A percentile compares a stretch with the other conserved stretches of the same genome.
phyloP scores from a whole-genome alignment of 2,888 invertebrate species.

The Xestobium rufovillosum region DNA sequence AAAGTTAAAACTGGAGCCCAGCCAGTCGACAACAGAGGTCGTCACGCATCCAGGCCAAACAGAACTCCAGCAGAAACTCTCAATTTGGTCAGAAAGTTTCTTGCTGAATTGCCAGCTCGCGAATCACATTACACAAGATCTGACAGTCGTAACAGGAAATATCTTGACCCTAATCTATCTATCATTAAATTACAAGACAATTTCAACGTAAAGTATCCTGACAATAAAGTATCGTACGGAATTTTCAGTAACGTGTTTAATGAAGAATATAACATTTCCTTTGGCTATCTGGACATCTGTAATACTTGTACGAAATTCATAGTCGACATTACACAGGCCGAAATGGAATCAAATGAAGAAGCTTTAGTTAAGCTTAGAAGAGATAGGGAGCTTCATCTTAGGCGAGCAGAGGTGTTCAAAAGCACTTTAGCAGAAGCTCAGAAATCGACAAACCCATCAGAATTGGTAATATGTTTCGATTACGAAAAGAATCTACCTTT shows the following conservation, averaged over 20 bases:
- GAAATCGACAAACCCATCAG: constrained; percentile 9
- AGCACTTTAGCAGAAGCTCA: constrained; percentile 8
- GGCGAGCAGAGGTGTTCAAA: constrained; percentile 12
- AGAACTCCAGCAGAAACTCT: too few species aligned
- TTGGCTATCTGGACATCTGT: constrained; percentile 18
- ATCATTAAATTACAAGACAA: constrained; percentile 15
- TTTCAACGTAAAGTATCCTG: too few species aligned
- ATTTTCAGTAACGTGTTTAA: constrained; percentile 19
- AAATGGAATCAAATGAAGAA: constrained; percentile 8
- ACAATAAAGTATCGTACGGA: constrained; percentile 12
- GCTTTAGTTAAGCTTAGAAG: constrained; percentile 8
- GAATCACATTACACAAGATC: constrained; percentile 18
- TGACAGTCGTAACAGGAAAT: constrained; percentile 16
- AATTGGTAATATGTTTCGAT: constrained; percentile 17
- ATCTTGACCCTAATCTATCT: constrained; percentile 15
- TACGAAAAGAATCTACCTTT: constrained; percentile 15
- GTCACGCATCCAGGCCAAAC: too few species aligned
- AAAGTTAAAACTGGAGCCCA: too few species aligned
- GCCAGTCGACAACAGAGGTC: too few species aligned
- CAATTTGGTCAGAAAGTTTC: constrained; percentile 10
- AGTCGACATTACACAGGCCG: constrained; percentile 13
- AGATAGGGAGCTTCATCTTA: constrained; percentile 15
- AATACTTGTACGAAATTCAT: constrained; percentile 16
- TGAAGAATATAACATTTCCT: constrained; percentile 19
- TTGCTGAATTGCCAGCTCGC: constrained; percentile 8